Evolutionary conservation across 2,113 vertebrate species (phyloP).

Genomic region (Orycteropus afer): DNA sequence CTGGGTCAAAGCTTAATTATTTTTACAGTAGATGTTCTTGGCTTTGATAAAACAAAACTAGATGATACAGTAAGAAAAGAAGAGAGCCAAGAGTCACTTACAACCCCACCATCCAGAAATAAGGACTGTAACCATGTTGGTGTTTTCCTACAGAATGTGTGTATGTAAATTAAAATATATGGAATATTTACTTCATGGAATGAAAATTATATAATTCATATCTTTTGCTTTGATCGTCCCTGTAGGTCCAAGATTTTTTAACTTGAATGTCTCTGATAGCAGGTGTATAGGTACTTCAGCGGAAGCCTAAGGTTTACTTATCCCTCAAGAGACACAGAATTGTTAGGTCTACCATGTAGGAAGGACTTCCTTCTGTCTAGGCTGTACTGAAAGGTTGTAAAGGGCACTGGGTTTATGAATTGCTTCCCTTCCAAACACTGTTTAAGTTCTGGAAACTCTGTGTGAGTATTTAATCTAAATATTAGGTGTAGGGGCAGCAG

Average conservation of each 20-base stretch:
- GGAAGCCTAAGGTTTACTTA: not conserved
- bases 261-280: not conserved
- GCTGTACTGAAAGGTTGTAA: not conserved
- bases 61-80: not conserved
- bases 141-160: not conserved
- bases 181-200: not conserved
- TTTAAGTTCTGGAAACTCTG: constrained; percentile 5
- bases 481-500: not conserved
- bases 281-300: not conserved
- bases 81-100: not conserved
- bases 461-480: not conserved
- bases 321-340: not conserved
- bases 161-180: not conserved
- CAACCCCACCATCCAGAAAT: not conserved
- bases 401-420: not conserved
- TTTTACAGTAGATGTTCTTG: not conserved
- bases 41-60: not conserved
- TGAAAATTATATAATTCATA: not conserved
- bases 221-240: not conserved
- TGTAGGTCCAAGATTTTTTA: constrained; percentile 23
- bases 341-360: not conserved
- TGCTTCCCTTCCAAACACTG: constrained; percentile 19
- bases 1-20: not conserved
- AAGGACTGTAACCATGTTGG: not conserved
- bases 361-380: not conserved